Conservation (phyloP, 1,140 invertebrate genomes). For the Formica exsecta region DNA sequence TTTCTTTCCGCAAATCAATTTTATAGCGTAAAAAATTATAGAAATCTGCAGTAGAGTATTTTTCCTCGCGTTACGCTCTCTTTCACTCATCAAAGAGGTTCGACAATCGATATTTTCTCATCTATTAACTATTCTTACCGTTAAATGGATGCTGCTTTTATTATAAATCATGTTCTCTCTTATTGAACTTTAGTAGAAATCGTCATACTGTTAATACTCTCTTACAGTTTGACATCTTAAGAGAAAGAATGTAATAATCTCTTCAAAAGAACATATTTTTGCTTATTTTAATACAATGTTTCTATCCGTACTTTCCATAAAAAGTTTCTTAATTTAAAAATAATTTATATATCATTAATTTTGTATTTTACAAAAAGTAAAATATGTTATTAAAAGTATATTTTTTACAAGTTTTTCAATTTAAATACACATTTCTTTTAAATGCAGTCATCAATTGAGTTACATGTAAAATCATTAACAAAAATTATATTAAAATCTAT, state of each 20-base stretch:
- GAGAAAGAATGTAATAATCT: neutral
- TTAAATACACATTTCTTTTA: neutral
- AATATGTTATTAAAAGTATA: neutral
- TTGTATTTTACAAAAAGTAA: neutral
- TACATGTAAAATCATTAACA: neutral
- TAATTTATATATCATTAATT: neutral
- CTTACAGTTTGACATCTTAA: neutral
- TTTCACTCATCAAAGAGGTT: slow-evolving; percentile 30
- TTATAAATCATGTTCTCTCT: neutral
- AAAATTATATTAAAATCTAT: neutral
- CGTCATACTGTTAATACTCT: neutral
- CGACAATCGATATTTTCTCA: slow-evolving; percentile 28
- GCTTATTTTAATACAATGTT: neutral
- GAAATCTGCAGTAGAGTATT: neutral
- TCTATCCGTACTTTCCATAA: neutral
- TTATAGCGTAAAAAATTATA: slow-evolving; percentile 3
- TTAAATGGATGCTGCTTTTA: neutral
- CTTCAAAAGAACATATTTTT: slow-evolving; percentile 11
- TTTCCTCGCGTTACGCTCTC: slow-evolving; percentile 50
- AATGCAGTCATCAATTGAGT: no score
- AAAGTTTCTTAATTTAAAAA: neutral
- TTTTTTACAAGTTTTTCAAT: neutral
- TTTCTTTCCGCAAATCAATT: neutral
- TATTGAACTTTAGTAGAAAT: neutral
- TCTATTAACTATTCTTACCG: slow-evolving; percentile 20